Conservation (phyloP, 2,888 invertebrate genomes). For the Tenodera sinensis region DNA sequence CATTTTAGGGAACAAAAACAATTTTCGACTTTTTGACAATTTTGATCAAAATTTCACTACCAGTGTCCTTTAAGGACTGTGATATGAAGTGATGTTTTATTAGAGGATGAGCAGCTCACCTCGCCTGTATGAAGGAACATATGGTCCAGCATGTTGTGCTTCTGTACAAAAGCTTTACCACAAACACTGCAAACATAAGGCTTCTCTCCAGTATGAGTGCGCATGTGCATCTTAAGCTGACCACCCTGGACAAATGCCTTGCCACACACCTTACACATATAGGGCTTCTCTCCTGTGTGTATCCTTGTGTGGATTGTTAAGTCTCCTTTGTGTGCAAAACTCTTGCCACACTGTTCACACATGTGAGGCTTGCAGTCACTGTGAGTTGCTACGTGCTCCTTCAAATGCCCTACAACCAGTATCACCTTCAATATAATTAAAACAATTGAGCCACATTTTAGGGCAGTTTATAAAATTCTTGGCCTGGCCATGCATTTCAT, state of each 20-base stretch:
- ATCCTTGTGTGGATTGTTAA: slow-evolving; percentile 1
- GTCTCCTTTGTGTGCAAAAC: slow-evolving; percentile 10
- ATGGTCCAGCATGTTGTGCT: slow-evolving; percentile 9
- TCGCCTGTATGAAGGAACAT: slow-evolving; percentile 11
- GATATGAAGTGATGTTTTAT: too few relatives aligned
- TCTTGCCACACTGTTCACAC: slow-evolving; percentile 2
- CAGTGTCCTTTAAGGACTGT: too few relatives aligned
- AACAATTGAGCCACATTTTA: background rate
- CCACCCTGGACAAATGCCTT: slow-evolving; percentile 9
- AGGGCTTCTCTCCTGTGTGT: slow-evolving; percentile 5
- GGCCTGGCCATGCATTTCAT: too few relatives aligned
- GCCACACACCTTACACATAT: background rate
- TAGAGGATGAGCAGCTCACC: background rate
- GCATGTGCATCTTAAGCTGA: slow-evolving; percentile 3
- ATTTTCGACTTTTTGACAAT: too few relatives aligned
- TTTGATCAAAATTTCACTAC: too few relatives aligned
- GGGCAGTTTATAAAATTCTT: too few relatives aligned
- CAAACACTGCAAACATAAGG: slow-evolving; percentile 1
- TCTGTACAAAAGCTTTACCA: slow-evolving; percentile 8
- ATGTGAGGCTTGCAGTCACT: background rate
- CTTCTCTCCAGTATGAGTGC: slow-evolving; percentile 9
- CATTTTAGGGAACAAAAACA: too few relatives aligned
- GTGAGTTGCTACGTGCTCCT: slow-evolving; percentile 2
- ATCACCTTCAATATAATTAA: background rate
- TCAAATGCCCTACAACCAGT: background rate